Evolutionary conservation across 2,888 invertebrate genomes (phyloP).

Genomic region (Carterocephalus palaemon): DNA sequence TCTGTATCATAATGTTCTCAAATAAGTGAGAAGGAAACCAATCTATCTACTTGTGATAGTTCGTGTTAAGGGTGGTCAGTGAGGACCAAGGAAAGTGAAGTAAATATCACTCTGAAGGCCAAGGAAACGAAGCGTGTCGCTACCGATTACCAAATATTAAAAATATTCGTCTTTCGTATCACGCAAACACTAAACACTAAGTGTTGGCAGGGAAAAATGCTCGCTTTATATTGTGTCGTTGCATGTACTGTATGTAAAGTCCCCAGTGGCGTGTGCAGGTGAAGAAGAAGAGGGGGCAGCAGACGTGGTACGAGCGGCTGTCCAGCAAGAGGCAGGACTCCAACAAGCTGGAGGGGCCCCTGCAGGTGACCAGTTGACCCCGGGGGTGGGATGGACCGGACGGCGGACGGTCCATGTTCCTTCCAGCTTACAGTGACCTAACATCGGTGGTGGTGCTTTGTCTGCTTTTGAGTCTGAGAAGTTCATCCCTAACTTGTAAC

Average conservation of each 20-base stretch:
- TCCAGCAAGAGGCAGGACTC: conserved; percentile 50
- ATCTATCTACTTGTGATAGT: no score
- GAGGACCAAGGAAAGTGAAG: no score
- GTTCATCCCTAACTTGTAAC: no score
- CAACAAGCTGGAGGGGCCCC: conserved; percentile 51
- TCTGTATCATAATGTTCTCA: no score
- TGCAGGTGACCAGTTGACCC: conserved; percentile 55
- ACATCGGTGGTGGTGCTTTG: no score
- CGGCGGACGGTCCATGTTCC: conserved; percentile 28
- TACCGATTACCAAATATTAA: no score
- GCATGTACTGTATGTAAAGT: not conserved
- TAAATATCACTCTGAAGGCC: not conserved
- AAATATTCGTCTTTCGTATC: no score
- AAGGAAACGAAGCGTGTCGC: not conserved
- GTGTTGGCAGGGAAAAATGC: not conserved
- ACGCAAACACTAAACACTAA: no score
- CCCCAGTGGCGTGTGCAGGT: conserved; percentile 43
- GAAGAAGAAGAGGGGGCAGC: conserved; percentile 52
- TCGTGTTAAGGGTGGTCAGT: no score
- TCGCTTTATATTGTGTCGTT: not conserved
- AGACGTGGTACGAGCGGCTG: conserved; percentile 71
- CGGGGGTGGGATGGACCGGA: conserved; percentile 29
- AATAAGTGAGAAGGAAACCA: not conserved
- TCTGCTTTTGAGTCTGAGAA: no score
- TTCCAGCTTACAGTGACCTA: conserved; percentile 7